A percentile compares a stretch with the other conserved stretches of the same genome.
These are phyloP conservation scores for Macrosoma leucophasiata DNA, from an alignment of 2,888 invertebrate species.

Conservation along the genomic window DNA sequence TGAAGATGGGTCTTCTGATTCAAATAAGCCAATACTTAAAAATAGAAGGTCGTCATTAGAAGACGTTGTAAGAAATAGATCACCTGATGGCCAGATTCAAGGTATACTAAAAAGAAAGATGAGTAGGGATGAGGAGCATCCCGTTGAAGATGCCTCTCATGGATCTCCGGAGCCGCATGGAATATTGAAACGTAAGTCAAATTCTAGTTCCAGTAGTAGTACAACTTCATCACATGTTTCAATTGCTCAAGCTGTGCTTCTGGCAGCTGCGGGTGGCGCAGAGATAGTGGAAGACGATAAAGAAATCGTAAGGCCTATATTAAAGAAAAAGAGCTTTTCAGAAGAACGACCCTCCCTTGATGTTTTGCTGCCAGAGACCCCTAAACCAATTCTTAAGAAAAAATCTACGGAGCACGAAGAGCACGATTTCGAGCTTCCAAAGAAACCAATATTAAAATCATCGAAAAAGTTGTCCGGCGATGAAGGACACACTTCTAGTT, in stretches of 20 bases:
- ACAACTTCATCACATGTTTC: constrained; percentile 80
- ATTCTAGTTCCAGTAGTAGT: constrained; percentile 80
- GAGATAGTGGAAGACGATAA: constrained; percentile 74
- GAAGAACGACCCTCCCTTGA: constrained; percentile 79
- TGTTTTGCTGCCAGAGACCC: constrained; percentile 60
- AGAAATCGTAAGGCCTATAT: constrained; percentile 82
- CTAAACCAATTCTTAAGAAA: constrained; percentile 90
- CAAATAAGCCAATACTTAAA: constrained; percentile 79
- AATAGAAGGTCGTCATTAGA: constrained; percentile 82
- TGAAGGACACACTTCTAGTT: constrained; percentile 73
- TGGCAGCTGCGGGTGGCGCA: constrained; percentile 79
- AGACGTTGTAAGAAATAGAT: constrained; percentile 78
- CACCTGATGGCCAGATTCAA: constrained; percentile 79
- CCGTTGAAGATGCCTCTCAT: constrained; percentile 77
- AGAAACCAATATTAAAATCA: constrained; percentile 85
- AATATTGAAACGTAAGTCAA: constrained; percentile 86
- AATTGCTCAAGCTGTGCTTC: constrained; percentile 79
- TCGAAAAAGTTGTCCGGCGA: constrained; percentile 80
- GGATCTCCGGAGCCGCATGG: constrained; percentile 84
- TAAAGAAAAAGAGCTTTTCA: constrained; percentile 87
- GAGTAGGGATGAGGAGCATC: constrained; percentile 78
- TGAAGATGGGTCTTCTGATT: constrained; percentile 74
- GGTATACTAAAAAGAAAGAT: constrained; percentile 83
- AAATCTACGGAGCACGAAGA: constrained; percentile 87
- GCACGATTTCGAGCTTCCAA: constrained; percentile 81